A percentile compares a stretch with the other conserved stretches of the same genome.
phyloP scores from a whole-genome alignment of 2,888 invertebrate genomes.

The Hoplodrina ambigua region DNA sequence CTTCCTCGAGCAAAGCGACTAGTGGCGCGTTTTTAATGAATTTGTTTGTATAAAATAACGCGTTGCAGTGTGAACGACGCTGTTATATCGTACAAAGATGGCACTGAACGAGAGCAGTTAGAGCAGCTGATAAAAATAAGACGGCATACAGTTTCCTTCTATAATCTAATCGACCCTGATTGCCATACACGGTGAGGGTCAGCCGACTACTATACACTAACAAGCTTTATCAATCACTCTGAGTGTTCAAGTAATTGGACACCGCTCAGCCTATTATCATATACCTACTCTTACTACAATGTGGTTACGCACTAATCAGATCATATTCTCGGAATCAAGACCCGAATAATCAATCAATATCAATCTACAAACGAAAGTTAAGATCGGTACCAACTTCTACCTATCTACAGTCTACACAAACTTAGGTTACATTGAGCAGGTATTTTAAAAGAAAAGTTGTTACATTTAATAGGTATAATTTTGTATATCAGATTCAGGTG shows the following conservation, averaged over 20 bases:
- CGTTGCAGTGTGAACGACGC: background rate
- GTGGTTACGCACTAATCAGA: conserved; percentile 7
- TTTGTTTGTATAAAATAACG: background rate
- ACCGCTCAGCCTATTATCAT: conserved; percentile 22
- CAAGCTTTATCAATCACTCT: conserved; percentile 54
- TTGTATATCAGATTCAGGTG: conserved; percentile 58
- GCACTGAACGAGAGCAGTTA: background rate
- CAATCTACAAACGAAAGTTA: conserved; percentile 1
- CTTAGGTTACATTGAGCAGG: conserved; percentile 18
- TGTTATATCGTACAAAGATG: conserved; percentile 5
- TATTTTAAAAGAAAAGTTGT: conserved; percentile 41
- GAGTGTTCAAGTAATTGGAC: conserved; percentile 43
- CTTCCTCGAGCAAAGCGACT: background rate
- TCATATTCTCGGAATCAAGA: conserved; percentile 7
- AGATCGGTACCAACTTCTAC: background rate
- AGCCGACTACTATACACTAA: conserved; percentile 46
- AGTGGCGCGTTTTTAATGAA: background rate
- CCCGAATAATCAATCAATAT: conserved; percentile 6
- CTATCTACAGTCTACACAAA: background rate
- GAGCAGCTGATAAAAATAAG: conserved; percentile 11
- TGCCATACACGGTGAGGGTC: conserved; percentile 32
- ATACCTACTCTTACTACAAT: conserved; percentile 6
- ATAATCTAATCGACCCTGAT: conserved; percentile 33
- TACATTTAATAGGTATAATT: conserved; percentile 54
- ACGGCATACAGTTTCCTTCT: background rate